Percentiles rank a stretch among this genome's conserved stretches.
These are phyloP conservation scores for Hermodice carunculata DNA, from an alignment of 2,888 invertebrate genomes.

Conservation along the genomic window DNA sequence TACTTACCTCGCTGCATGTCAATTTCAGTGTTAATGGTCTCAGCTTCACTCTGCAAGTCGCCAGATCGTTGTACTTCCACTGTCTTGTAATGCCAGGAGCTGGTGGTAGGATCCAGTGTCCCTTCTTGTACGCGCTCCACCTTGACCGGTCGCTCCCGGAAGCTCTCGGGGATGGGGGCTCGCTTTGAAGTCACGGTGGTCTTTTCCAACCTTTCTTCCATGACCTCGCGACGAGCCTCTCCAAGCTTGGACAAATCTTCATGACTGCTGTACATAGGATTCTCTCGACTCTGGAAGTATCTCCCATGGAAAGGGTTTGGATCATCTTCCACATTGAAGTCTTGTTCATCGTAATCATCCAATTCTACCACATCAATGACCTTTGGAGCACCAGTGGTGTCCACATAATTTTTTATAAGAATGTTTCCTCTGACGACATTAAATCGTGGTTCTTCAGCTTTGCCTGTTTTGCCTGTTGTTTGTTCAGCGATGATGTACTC, in stretches of 20 bases:
- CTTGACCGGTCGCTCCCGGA: no score
- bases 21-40: no score
- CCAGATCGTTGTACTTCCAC: no score
- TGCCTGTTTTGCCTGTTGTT: not conserved
- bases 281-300: constrained; percentile 39
- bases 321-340: constrained; percentile 33
- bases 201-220: no score
- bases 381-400: constrained; percentile 34
- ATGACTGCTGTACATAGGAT: constrained; percentile 43
- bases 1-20: no score
- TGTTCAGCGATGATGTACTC: not conserved
- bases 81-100: no score
- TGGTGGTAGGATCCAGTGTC: no score
- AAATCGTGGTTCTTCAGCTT: constrained; percentile 20
- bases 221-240: not conserved
- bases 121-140: no score
- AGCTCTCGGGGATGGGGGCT: no score
- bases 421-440: constrained; percentile 42
- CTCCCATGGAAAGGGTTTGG: constrained; percentile 40
- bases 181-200: no score
- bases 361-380: constrained; percentile 37
- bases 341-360: constrained; percentile 28
- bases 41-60: no score
- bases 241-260: constrained; percentile 23
- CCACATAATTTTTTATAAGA: constrained; percentile 43